Base-by-base conservation (phyloP, 2,797 vertebrate species). In the Todus mexicanus region DNA sequence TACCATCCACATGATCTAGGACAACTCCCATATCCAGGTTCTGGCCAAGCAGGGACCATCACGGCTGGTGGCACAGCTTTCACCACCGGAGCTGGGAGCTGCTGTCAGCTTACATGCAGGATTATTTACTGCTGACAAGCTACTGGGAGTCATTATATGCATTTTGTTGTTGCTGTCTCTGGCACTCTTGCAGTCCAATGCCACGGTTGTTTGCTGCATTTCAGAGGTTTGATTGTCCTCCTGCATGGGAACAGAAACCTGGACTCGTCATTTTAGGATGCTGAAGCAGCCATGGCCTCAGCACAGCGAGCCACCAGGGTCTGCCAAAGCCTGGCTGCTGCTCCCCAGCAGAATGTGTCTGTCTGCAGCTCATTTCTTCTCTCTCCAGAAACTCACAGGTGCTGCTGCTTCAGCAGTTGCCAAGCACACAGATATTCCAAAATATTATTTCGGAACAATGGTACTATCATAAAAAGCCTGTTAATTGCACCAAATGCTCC, bases 81-180 rank as follows among this genome's bases (percentile, higher is more conserved):
- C 1, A 0, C 3, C 22, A 12, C 18, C 45, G 38, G 68, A 27
- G 13, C 54, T 51, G 64, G 35, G 29, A 45, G n/a, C 73, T 38
- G 27, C 81, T 43, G 12, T 21, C 48, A 16, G 3, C 53, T 37
- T 38, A 15, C 31, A 7, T 4, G 4, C 4, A 7, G 3, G 10
- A 4, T 54, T 16, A 59, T 33, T 56, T 48, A 50, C 19, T 9
- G 14, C 31, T 50, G 57, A 80, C 71, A 47, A 38, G 59, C 48
- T 65, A 64, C 9, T 7, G 5, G 45, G 4, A 74, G 2, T 23
- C 27, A 31, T 19, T 76, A 6, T 35, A 31, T 29, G 22, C 2
- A 5, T 37, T 79, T 56, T 0, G 0, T 21, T 0, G 0, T 21
- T 50, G n/a, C 59, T 54, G n/a, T n/a, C 54, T 84, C 10, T 31